phyloP scores from a whole-genome alignment of 1,140 invertebrate species.

The Ceratitis capitata region DNA sequence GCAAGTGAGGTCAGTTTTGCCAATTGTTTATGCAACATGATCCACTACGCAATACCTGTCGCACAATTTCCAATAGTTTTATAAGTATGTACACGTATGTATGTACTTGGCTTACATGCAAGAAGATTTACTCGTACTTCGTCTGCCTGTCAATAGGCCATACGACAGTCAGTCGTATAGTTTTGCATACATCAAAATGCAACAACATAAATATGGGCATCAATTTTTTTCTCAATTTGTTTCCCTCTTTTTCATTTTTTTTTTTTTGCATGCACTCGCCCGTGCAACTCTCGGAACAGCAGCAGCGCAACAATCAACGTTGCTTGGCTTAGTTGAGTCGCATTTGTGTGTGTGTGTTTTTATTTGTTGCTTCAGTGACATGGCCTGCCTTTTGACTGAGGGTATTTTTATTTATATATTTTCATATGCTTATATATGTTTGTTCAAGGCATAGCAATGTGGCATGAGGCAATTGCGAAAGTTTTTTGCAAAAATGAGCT shows the following conservation, averaged over 20 bases:
- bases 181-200: conserved; percentile 20
- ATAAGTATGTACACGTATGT: neutral
- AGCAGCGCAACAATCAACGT: conserved; percentile 1
- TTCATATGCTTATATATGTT: no score
- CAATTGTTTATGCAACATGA: neutral
- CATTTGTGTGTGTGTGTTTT: neutral
- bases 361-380: neutral
- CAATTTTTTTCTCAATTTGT: neutral
- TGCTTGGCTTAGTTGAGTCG: neutral
- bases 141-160: neutral
- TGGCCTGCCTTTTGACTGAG: neutral
- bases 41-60: neutral
- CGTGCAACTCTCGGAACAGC: neutral
- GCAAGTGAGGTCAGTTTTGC: neutral
- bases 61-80: neutral
- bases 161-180: neutral
- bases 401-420: no score
- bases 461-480: conserved; percentile 19
- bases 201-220: neutral
- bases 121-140: no score
- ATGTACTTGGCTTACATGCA: no score
- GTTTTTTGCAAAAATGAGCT: neutral
- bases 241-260: neutral
- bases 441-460: neutral
- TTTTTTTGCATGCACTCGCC: neutral